Evolutionary conservation across 2,888 invertebrate genomes (phyloP), one percentile per base, ranked within the genome.

Genomic region (Idaea dimidiata): DNA sequence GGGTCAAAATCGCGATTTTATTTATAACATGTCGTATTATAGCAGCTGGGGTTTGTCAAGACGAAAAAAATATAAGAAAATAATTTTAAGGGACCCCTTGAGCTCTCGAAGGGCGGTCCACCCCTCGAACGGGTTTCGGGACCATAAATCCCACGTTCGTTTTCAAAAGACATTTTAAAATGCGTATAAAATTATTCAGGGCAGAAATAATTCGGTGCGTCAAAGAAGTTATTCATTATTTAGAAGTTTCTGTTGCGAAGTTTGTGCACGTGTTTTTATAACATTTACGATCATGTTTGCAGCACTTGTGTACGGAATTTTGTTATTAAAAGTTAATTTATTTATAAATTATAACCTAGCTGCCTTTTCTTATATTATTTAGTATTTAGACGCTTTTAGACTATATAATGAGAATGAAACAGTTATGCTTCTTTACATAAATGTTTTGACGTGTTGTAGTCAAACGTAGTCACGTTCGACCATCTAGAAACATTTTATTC

Each of bases 1-100:
- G 88, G 91, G 90, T 91, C 91, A 89, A 86, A 91, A 90, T 91
- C 86, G 90, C 91, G 84, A 91, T 90, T 89, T 91, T 91, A 91
- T 92, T 91, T 91, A 91, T 89, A 89, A 89, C 91, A 87, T 89
- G 84, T 86, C 82, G 83, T 86, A 83, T 82, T 85, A 85, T 80
- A 86, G 82, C 91, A 91, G 90, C 91, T 91, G 91, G 91, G 90
- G 91, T 83, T 86, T 88, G 89, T 88, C 87, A 90, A 89, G 89
- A 86, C 78, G 86, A 80, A 88, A 90, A 88, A 89, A 89, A 86
- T 78, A 73, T 86, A 91, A 90, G 89, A 89, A 91, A 89, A 86
- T 83, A 84, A 83, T 79, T 83, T 78, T 78, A 67, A 69, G 74
- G 81, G 80, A 78, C 85, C 88, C 88, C 80, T 78, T 77, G 73